Base-by-base conservation (phyloP, 2,797 vertebrate species). In the Rhincodon typus region DNA sequence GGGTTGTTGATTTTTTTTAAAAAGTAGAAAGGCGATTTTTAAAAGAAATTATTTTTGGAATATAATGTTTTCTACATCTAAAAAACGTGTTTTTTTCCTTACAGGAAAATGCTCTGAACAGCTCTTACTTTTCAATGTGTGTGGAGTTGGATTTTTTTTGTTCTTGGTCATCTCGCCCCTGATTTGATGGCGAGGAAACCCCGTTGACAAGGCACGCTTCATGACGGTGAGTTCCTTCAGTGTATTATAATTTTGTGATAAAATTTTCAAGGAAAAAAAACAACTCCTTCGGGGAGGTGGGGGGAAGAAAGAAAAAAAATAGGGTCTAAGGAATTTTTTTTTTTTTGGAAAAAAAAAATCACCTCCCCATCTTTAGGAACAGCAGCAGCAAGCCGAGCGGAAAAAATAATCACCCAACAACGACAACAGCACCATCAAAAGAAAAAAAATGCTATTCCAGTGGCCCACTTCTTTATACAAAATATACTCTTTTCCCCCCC, bases 241-340 rank as follows among this genome's bases (percentile, higher is more conserved):
- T 99, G 99, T 99, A 99, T 99, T 99, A 99, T 99, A 99, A 99
- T 99, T 99, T 99, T 99, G 99, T 99, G 99, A 99, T 99, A 99
- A 99, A 99, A 99, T 98, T 99, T 99, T 99, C 99, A 99, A 99
- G 99, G 99, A 98, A 99, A 98, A 57, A 95, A 72, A 95, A 53
- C 94, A 95, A 95, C 70, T 98, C 98, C 98, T 98, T 98, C 98
- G 98, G 99, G 98, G 98, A 98, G 99, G 98, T 97, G 97, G 97
- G 97, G 97, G 98, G 98, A 98, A 99, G 98, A 98, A 98, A 98
- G 98, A 98, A 98, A 98, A 98, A 98, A 98, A 98, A 97, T 69
- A 97, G 97, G 98, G 98, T 97, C 97, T 97, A 97, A 97, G 98
- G 98, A 97, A 98, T 95, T 96, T 98, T 98, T 97, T 97, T 97